Evolutionary conservation across 2,113 vertebrate species (phyloP), one percentile per base, ranked within the genome.

Genomic region (Prionailurus bengalensis): DNA sequence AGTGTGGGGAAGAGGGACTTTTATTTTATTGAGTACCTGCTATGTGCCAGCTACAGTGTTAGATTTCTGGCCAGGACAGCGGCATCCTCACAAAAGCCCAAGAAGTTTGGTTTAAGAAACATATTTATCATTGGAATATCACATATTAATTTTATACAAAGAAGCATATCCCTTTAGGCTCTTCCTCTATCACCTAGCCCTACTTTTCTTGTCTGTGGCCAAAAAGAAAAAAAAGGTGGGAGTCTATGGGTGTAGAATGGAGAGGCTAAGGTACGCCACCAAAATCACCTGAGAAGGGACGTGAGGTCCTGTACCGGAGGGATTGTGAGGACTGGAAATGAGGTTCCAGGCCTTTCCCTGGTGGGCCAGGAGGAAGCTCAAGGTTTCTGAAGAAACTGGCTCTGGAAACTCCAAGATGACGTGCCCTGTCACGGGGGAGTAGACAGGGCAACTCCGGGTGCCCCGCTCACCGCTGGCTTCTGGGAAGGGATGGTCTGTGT

Each of bases 11-110:
- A 91, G 89, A 84, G 7, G 61, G 27, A 6, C 25, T 45, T 51
- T 80, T 76, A 10, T 25, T 85, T 93, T 80, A 63, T 11, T 36
- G 58, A 95, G 58, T 42, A 51, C 21, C 51, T 94, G 63, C 80
- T 71, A 29, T 31, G 66, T 33, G 71, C 63, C 36, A 45, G 36
- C 48, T 5, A 45, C 16, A 45, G 14, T 53, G 58, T 87, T 80
- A 58, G 5, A 27, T 61, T 78, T 90, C 89, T 73, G 51, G 27
- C 45, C 29, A 66, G 23, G 10, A 71, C 39, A 83, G 39, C n/a
- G 45, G 10, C 27, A 7, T 31, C 53, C 45, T 76, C 74, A 45
- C 61, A 31, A n/a, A 66, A 27, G 36, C 29, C 80, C 31, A 29
- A 33, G 48, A 83, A 63, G 55, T 19, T 19, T 9, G 83, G 5